A percentile compares a stretch with the other conserved stretches of the same genome.
phyloP scores from a whole-genome alignment of 2,888 invertebrate species.

The Ormyrus rosae region DNA sequence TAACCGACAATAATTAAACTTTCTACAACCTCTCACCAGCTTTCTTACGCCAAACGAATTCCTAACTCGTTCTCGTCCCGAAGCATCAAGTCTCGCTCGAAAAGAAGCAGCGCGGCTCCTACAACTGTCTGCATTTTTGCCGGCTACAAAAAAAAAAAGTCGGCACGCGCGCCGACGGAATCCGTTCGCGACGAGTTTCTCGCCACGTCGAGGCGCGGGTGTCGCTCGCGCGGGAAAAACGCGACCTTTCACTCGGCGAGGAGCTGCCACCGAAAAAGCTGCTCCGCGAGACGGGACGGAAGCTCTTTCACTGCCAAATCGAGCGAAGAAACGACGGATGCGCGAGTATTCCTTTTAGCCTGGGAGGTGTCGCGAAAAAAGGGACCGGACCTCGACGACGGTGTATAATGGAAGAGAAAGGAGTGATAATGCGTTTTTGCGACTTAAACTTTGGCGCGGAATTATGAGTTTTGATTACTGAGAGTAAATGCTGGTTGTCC shows the following conservation, averaged over 20 bases:
- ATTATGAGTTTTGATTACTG: no score
- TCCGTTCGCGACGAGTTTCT: slow-evolving; percentile 13
- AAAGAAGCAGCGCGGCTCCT: no score
- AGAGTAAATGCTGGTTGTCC: no score
- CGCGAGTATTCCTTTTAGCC: not conserved
- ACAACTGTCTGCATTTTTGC: no score
- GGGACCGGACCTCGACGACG: not conserved
- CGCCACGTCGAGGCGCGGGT: slow-evolving; percentile 28
- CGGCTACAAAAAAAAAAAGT: no score
- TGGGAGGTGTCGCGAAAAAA: not conserved
- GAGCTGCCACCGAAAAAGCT: slow-evolving; percentile 25
- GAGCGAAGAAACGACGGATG: slow-evolving; percentile 35
- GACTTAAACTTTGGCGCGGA: not conserved
- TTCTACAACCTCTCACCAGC: not conserved
- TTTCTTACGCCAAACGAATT: not conserved
- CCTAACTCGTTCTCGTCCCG: not conserved
- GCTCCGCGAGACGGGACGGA: slow-evolving; percentile 20
- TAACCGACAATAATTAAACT: no score
- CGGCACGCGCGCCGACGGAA: no score
- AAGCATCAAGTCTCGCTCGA: not conserved
- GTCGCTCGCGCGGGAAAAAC: slow-evolving; percentile 43
- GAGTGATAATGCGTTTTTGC: slow-evolving; percentile 1
- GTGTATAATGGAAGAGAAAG: not conserved
- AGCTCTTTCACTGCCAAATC: slow-evolving; percentile 50
- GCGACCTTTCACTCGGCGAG: slow-evolving; percentile 50